phyloP scores from a whole-genome alignment of 2,888 invertebrate genomes.

The Charanyca ferruginea region DNA sequence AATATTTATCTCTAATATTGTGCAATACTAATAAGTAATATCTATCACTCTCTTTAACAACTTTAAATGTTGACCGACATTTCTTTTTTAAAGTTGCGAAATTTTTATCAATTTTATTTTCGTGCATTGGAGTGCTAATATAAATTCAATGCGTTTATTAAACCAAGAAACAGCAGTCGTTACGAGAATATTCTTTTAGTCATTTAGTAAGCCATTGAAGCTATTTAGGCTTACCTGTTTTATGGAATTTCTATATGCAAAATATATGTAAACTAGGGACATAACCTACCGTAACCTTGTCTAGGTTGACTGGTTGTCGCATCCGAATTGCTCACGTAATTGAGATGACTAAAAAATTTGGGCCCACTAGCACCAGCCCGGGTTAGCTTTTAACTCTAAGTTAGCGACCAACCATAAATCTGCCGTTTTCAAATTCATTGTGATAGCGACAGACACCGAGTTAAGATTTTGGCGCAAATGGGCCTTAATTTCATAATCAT shows the following conservation, averaged over 20 bases:
- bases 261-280: not conserved
- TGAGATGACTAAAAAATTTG: constrained; percentile 1
- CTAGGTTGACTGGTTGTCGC: not conserved
- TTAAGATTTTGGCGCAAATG: too few relatives aligned
- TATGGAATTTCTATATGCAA: constrained; percentile 10
- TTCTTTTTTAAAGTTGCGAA: not conserved
- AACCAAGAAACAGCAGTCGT: not conserved
- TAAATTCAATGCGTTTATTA: constrained; percentile 1
- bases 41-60: not conserved
- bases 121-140: not conserved
- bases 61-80: not conserved
- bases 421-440: too few relatives aligned
- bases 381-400: too few relatives aligned
- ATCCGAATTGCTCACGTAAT: constrained; percentile 3
- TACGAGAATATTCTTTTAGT: not conserved
- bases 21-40: not conserved
- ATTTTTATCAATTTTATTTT: not conserved
- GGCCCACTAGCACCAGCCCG: too few relatives aligned
- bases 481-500: constrained; percentile 2
- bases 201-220: not conserved
- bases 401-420: too few relatives aligned
- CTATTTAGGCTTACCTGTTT: not conserved
- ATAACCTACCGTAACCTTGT: constrained; percentile 8
- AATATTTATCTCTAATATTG: not conserved
- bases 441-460: too few relatives aligned